Base-by-base conservation (phyloP, 2,797 vertebrate species). In the Pipistrellus pipistrellus region DNA sequence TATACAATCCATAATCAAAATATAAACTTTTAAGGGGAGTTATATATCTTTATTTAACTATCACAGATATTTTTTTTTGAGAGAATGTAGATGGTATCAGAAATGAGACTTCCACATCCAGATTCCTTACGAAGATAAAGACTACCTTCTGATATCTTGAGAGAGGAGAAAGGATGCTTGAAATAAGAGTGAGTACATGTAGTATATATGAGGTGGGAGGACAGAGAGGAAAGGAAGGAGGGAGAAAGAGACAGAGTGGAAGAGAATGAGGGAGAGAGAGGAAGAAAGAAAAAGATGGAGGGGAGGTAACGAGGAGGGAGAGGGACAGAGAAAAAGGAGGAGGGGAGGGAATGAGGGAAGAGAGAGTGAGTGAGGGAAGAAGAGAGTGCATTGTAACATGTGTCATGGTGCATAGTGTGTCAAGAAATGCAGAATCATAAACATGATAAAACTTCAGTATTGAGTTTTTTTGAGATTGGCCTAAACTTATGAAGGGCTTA, bases 41-140 rank as follows among this genome's bases (percentile, higher is more conserved):
- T 14, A 81, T 35, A 87, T 72, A 88, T 85, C 51, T 88, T 87
- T 41, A 78, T 55, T 92, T 76, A 94, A 69, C 12, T 68, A 55
- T 44, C 41, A 88, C 35, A 92, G 12, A 88, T 32, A 4, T 82
- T 4, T 55, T 41, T 51, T 80, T 82, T 84, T 80, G 32, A n/a
- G 73, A 81, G 71, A 78, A 83, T 68, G 38, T 8, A 81, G 12
- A 89, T 53, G 57, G 18, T 85, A 85, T 77, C 27, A 88, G 66
- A 86, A 71, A 71, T n/a, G 6, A 14, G 38, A 76, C 12, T 81
- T 81, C 35, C 9, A 84, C 35, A 87, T 44, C 15, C 46, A 94
- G 38, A 76, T 53, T 71, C 72, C 66, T 88, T 23, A 87, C 8
- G 12, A 86, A 81, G 44, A 90, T 83, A 85, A 85, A 82, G 25